Evolutionary conservation across 2,113 vertebrate genomes (phyloP), one percentile per base, ranked within the genome.

Genomic region (Larimichthys crocea): DNA sequence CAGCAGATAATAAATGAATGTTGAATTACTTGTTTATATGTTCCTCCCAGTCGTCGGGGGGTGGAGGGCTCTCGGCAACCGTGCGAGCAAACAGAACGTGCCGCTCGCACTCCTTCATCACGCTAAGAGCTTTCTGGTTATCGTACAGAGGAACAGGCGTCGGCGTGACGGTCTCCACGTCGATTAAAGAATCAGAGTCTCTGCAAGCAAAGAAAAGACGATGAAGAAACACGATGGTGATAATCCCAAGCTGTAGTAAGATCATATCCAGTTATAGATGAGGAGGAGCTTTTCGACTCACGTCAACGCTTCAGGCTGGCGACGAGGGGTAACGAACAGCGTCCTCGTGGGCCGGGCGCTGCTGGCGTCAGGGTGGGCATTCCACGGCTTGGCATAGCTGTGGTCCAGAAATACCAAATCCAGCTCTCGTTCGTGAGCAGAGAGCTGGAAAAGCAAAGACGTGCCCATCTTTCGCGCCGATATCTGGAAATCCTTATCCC

Each of bases 1-100:
- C 14, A 56, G 11, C 4, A 24, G 35, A 65, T 12, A 12, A 26
- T 3, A 17, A 64, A 59, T 48, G 2, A 77, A 48, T 49, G 31
- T 26, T 62, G 53, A 24, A 40, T 86, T 90, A 99, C 98, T 98
- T 97, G 95, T 97, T 99, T 79, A 99, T 78, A 19, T 98, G 98
- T 49, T 99, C 98, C 79, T 99, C 98, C 98, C 98, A 99, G 94
- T 99, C 98, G 2, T 99, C 98, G 0, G 98, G 98, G 0, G 98
- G 98, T 0, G 96, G 96, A 0, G 98, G 97, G 16, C 97, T 97
- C 3, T 99, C 98, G 0, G 98, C 97, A 1, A 97, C 96, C 0
- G 98, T 99, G 61, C 98, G 97, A 35, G 98, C 98, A 3, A 99
- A 99, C 87, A 99, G 95, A 9, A 99, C 98, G 0, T 99, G 98